Evolutionary conservation across 2,113 vertebrate genomes (phyloP).

Genomic region (Camarhynchus parvulus): DNA sequence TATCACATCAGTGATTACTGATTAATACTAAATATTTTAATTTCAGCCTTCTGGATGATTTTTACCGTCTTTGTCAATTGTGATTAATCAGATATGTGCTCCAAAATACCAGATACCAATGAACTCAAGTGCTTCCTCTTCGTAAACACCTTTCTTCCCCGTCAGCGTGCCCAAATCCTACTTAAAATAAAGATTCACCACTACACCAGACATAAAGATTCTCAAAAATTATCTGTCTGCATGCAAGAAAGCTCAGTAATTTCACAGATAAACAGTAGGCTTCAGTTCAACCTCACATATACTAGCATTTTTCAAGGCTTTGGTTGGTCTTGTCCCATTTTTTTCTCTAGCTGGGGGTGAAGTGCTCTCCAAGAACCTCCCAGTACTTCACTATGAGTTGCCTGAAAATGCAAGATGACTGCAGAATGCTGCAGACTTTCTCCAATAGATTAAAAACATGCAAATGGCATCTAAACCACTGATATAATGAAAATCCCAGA

Average conservation of each 20-base stretch:
- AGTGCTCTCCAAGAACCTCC: background rate
- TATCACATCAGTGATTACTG: background rate
- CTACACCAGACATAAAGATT: background rate
- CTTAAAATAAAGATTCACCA: background rate
- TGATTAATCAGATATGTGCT: background rate
- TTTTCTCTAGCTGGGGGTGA: background rate
- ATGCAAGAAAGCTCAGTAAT: background rate
- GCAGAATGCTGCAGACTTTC: background rate
- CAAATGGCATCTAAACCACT: background rate
- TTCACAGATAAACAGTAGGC: background rate
- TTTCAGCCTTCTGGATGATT: background rate
- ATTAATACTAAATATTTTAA: constrained; percentile 1
- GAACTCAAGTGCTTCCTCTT: background rate
- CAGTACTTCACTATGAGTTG: background rate
- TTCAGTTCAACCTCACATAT: background rate
- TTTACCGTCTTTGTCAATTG: background rate
- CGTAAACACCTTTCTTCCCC: background rate
- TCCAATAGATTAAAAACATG: background rate
- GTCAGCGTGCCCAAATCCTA: background rate
- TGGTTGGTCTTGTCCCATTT: background rate
- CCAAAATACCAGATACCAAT: background rate
- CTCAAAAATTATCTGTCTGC: background rate
- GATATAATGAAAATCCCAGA: background rate
- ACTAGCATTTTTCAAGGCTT: background rate
- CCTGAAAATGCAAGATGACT: background rate